Conservation (phyloP, 2,888 invertebrate species). For the Plebejus melissa region DNA sequence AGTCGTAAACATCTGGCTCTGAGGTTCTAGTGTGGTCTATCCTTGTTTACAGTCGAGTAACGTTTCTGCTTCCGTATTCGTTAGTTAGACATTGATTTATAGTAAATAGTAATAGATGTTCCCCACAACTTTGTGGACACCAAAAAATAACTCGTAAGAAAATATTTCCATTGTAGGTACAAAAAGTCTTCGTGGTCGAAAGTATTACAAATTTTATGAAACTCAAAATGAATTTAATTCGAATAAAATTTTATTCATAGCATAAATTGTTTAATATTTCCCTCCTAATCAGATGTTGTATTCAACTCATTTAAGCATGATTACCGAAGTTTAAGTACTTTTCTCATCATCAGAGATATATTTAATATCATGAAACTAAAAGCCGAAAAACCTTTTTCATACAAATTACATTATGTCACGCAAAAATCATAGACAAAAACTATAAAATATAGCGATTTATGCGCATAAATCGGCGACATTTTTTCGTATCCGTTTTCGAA, state of each 20-base stretch:
- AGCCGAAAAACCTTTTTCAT: background rate
- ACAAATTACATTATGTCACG: background rate
- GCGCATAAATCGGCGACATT: conserved; percentile 20
- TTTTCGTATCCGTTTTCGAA: conserved; percentile 20
- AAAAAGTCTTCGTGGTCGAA: too few relatives aligned
- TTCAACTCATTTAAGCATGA: background rate
- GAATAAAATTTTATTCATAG: background rate
- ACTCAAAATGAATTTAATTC: background rate
- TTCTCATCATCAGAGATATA: background rate
- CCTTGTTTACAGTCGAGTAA: background rate
- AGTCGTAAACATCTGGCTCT: background rate
- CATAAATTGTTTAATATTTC: background rate
- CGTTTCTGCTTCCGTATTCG: background rate
- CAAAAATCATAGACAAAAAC: conserved; percentile 4
- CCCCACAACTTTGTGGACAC: background rate
- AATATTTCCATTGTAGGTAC: too few relatives aligned
- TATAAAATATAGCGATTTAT: conserved; percentile 7
- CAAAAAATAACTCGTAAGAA: background rate
- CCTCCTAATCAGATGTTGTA: background rate
- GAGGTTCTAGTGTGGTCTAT: background rate
- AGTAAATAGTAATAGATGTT: background rate
- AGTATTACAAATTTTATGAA: background rate
- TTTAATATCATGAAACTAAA: background rate
- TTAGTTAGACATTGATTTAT: background rate
- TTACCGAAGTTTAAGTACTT: background rate